Conservation (phyloP, 2,113 vertebrate species). For the Hyperoodon ampullatus region DNA sequence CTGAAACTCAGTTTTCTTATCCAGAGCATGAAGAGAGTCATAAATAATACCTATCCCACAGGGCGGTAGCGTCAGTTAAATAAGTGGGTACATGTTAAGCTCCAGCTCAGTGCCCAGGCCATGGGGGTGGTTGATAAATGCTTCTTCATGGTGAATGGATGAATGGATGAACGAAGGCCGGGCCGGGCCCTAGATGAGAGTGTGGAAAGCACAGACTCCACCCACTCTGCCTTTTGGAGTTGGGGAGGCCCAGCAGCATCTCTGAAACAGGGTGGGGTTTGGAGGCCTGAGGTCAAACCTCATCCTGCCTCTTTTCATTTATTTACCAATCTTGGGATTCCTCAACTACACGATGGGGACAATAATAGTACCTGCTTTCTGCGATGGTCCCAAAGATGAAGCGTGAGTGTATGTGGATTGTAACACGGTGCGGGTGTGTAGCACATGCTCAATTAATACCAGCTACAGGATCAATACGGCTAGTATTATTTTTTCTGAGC, state of each 20-base stretch:
- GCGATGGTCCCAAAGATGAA: background rate
- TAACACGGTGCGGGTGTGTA: background rate
- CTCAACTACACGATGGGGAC: background rate
- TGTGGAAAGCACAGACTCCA: fast-evolving
- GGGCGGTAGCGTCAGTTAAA: background rate
- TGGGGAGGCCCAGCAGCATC: fast-evolving
- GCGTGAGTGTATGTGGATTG: fast-evolving
- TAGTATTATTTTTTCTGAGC: background rate
- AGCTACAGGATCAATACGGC: background rate
- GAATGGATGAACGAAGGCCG: too few relatives aligned
- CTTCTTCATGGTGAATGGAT: fast-evolving
- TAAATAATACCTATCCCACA: fast-evolving
- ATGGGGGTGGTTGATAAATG: background rate
- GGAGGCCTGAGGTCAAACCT: background rate
- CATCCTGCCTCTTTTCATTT: background rate
- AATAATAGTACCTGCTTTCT: fast-evolving
- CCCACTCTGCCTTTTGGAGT: background rate
- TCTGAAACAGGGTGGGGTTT: too few relatives aligned
- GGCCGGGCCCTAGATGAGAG: too few relatives aligned
- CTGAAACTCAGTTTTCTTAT: background rate
- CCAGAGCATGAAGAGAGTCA: background rate
- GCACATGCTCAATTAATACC: fast-evolving
- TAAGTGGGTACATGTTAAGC: fast-evolving
- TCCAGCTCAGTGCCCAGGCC: fast-evolving
- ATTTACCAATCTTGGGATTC: background rate